Evolutionary conservation across 2,888 invertebrate genomes (phyloP), one percentile per base, ranked within the genome.

Genomic region (Allophyes oxyacanthae): DNA sequence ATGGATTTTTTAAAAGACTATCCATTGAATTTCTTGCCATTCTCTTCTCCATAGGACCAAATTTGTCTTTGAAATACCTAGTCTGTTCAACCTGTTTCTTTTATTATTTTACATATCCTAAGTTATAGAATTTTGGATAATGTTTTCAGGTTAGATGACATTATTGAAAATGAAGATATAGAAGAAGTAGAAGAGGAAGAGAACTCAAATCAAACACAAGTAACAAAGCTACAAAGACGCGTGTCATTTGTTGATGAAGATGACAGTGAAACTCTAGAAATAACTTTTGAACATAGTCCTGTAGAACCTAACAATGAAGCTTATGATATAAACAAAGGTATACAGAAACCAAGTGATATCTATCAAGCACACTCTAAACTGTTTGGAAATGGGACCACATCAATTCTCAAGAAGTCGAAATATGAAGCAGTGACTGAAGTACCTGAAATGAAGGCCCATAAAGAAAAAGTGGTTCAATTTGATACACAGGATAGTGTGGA

Each of bases 341-440:
- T 94, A 41, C 66, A 64, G 26, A 94, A 90, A 71, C 94, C 94
- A 36, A 91, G 90, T 81, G 94, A 94, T 77, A 76, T 94, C 44
- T 94, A 94, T 82, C 69, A 78, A 74, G 86, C 83, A 26, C 84
- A 83, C 68, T 68, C 87, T 14, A 65, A 82, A 56, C 69, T 81
- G 6, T 88, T 89, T 74, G 67, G 63, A 34, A 75, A 63, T 69
- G 83, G 82, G 77, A 84, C 84, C 28, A 84, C 77, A 52, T 91
- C 94, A 25, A 92, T 94, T 64, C 82, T 94, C 6, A 94, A 90
- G 72, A 91, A 91, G 78, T 81, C 85, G 0, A 91, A 87, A 62
- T 87, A 89, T 83, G 67, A 68, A 36, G 30, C 57, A 48, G 36
- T 45, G 38, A 33, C 26, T 40, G 50, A 37, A 6, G 30, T 20